Conservation (phyloP, 2,113 vertebrate species). For the Tyto alba region DNA sequence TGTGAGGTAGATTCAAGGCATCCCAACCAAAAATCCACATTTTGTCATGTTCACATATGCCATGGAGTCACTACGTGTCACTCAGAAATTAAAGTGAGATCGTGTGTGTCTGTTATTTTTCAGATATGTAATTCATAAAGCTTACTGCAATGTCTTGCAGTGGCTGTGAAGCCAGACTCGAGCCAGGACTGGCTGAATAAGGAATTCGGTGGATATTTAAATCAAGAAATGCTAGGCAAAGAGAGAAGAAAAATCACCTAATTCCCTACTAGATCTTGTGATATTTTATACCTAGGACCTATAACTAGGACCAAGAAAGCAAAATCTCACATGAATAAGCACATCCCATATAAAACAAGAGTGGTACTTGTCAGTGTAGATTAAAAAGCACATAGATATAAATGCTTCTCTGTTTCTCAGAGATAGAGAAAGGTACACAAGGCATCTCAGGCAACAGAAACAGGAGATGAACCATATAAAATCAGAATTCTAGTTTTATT, state of each 20-base stretch:
- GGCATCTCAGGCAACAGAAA: not conserved
- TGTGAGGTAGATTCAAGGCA: not conserved
- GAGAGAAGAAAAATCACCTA: not conserved
- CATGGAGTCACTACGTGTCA: not conserved
- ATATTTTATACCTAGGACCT: not conserved
- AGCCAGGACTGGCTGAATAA: not conserved
- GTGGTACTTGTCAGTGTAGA: not conserved
- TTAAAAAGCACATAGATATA: not conserved
- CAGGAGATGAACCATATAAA: not conserved
- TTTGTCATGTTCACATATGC: not conserved
- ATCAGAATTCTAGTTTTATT: not conserved
- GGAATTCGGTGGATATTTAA: not conserved
- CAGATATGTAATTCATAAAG: not conserved
- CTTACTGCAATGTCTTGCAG: not conserved
- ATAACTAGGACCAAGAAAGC: not conserved
- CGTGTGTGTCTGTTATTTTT: not conserved
- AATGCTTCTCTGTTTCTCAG: not conserved
- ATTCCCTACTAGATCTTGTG: not conserved
- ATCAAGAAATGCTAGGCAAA: not conserved
- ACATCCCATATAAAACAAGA: not conserved
- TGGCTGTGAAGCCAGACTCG: not conserved
- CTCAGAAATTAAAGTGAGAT: not conserved
- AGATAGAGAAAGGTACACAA: not conserved
- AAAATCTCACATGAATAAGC: not conserved
- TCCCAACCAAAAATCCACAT: not conserved